These are phyloP conservation scores for Novumbra hubbsi DNA, from an alignment of 2,797 vertebrate genomes.

Conservation along the genomic window DNA sequence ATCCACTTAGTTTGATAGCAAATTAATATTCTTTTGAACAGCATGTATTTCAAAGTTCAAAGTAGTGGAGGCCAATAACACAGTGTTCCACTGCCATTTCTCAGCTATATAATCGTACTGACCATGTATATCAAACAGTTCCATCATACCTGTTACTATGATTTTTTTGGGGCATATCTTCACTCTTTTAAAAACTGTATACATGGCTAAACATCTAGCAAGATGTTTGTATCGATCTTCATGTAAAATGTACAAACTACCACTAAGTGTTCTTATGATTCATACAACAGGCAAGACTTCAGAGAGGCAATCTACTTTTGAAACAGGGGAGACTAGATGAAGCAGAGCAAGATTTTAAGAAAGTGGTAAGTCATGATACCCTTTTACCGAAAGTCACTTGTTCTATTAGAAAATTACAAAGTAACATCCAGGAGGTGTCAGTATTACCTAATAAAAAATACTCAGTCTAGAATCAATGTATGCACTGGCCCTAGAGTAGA, in stretches of 20 bases:
- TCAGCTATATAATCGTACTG: too few species aligned
- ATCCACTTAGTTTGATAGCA: not conserved
- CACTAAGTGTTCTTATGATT: not conserved
- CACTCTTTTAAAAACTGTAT: too few species aligned
- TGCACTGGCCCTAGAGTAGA: not conserved
- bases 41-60: too few species aligned
- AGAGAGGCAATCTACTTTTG: slow-evolving; percentile 90
- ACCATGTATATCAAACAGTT: not conserved
- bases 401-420: slow-evolving; percentile 7
- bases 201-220: too few species aligned
- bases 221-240: too few species aligned
- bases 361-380: slow-evolving; percentile 77
- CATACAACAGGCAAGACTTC: slow-evolving; percentile 84
- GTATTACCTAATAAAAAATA: slow-evolving; percentile 38
- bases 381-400: not conserved
- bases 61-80: too few species aligned
- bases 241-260: too few species aligned
- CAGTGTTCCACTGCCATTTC: too few species aligned
- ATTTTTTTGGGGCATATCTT: too few species aligned
- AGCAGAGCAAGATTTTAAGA: slow-evolving; percentile 93
- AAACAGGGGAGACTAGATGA: slow-evolving; percentile 95
- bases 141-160: too few species aligned
- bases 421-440: slow-evolving; percentile 57
- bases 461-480: not conserved
- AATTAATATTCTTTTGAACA: too few species aligned